These are phyloP conservation scores for Carabus problematicus DNA, from an alignment of 2,888 invertebrate genomes.

Conservation along the genomic window DNA sequence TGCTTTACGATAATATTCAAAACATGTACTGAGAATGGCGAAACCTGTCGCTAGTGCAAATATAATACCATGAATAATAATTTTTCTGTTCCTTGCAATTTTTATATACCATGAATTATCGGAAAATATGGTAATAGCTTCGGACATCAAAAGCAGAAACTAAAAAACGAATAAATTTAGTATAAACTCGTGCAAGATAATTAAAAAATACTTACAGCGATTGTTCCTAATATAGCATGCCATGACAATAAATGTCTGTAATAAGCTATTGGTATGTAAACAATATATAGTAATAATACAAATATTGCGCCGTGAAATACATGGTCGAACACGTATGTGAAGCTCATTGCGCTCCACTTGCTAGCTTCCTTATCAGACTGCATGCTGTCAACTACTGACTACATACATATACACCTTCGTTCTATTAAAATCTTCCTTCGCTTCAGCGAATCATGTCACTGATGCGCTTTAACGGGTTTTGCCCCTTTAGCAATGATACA, in stretches of 20 bases:
- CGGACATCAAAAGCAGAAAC: conserved; percentile 40
- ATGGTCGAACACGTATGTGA: conserved; percentile 12
- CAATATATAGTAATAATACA: conserved; percentile 44
- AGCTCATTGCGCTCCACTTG: neutral
- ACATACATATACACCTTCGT: neutral
- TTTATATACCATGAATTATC: conserved; percentile 50
- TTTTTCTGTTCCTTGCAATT: conserved; percentile 48
- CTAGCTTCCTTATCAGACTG: neutral
- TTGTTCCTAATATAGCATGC: conserved; percentile 50
- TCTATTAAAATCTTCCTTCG: neutral
- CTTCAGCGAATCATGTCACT: no score
- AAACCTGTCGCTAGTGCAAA: conserved; percentile 46
- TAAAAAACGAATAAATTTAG: conserved; percentile 47
- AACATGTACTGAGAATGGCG: conserved; percentile 48
- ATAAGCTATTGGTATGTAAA: conserved; percentile 50
- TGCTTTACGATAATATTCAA: conserved; percentile 45
- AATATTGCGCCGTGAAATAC: conserved; percentile 23
- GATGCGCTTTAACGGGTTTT: no score
- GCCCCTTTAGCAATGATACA: no score
- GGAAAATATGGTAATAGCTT: conserved; percentile 40
- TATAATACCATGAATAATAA: conserved; percentile 49
- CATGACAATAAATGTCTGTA: conserved; percentile 47
- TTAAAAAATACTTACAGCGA: conserved; percentile 50
- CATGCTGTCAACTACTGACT: conserved; percentile 9
- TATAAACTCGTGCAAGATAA: conserved; percentile 25